A percentile compares a stretch with the other conserved stretches of the same genome.
These are phyloP conservation scores for Clepsis dumicolana DNA, from an alignment of 2,888 invertebrate genomes.

Conservation along the genomic window DNA sequence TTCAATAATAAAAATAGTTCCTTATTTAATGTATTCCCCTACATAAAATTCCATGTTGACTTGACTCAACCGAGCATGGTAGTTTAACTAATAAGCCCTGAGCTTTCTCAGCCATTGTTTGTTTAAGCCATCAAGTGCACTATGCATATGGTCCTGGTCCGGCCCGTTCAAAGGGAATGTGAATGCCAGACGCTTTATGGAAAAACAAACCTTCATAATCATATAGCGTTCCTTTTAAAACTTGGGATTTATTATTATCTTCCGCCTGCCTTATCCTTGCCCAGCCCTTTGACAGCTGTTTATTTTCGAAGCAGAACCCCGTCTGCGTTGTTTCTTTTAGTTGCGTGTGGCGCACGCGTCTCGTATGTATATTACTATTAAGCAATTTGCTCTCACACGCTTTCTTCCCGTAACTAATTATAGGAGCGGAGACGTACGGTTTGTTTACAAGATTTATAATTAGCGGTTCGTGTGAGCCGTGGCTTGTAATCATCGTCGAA, in stretches of 20 bases:
- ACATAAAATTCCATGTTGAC: constrained; percentile 22
- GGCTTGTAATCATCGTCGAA: constrained; percentile 39
- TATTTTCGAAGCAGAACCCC: constrained; percentile 60
- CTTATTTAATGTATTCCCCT: constrained; percentile 10
- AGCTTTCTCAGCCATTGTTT: constrained; percentile 35
- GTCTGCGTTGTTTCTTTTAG: constrained; percentile 55
- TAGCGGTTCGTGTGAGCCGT: constrained; percentile 57
- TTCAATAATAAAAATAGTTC: constrained; percentile 39
- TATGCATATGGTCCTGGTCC: constrained; percentile 26
- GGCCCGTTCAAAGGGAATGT: constrained; percentile 33
- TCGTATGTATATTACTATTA: constrained; percentile 71
- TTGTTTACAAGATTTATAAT: constrained; percentile 64
- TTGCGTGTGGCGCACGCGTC: constrained; percentile 56
- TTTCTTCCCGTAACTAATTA: constrained; percentile 72
- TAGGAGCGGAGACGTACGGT: constrained; percentile 58
- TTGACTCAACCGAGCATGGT: constrained; percentile 26
- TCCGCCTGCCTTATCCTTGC: constrained; percentile 60
- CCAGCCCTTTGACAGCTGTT: constrained; percentile 60
- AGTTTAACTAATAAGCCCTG: constrained; percentile 35
- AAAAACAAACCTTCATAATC: constrained; percentile 49
- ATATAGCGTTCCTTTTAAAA: constrained; percentile 60
- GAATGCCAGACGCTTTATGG: constrained; percentile 39
- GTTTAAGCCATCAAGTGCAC: constrained; percentile 25
- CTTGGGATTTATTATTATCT: constrained; percentile 58
- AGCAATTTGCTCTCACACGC: constrained; percentile 79